Percentiles rank a stretch among this genome's conserved stretches.
Conservation (phyloP, 2,888 invertebrate species). For the Poecilus cupreus region DNA sequence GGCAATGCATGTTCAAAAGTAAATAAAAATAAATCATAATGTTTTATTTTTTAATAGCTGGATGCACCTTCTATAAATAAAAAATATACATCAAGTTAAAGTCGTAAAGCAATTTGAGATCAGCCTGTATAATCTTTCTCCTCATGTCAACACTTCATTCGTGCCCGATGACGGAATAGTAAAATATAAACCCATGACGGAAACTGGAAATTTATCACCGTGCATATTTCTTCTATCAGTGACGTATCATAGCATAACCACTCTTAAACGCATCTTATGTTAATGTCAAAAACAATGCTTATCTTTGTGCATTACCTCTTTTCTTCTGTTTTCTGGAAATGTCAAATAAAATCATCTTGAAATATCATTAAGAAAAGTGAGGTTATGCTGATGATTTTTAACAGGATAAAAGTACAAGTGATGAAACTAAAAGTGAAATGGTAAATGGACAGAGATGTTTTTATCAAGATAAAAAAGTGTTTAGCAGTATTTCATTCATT, state of each 20-base stretch:
- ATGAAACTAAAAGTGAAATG: slow-evolving; percentile 13
- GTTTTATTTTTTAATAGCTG: too few relatives aligned
- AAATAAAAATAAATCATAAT: too few relatives aligned
- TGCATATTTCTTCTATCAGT: not conserved
- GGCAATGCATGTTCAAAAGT: too few relatives aligned
- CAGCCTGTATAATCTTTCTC: not conserved
- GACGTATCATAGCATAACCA: not conserved
- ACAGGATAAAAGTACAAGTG: not conserved
- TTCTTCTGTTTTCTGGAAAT: not conserved
- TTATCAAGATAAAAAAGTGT: not conserved
- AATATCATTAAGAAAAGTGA: slow-evolving; percentile 3
- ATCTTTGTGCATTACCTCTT: not conserved
- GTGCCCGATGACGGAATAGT: slow-evolving; percentile 2
- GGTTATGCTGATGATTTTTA: not conserved
- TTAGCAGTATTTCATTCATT: not conserved
- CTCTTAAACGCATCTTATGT: not conserved
- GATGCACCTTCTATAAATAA: too few relatives aligned
- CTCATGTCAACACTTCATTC: not conserved
- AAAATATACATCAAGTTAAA: too few relatives aligned
- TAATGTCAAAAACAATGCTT: not conserved
- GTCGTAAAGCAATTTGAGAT: too few relatives aligned
- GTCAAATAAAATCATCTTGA: slow-evolving; percentile 8
- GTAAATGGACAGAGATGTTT: too few relatives aligned
- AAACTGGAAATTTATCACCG: not conserved
- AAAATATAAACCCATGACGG: slow-evolving; percentile 5